Conservation (phyloP, 2,113 vertebrate genomes). For the Takifugu bimaculatus region DNA sequence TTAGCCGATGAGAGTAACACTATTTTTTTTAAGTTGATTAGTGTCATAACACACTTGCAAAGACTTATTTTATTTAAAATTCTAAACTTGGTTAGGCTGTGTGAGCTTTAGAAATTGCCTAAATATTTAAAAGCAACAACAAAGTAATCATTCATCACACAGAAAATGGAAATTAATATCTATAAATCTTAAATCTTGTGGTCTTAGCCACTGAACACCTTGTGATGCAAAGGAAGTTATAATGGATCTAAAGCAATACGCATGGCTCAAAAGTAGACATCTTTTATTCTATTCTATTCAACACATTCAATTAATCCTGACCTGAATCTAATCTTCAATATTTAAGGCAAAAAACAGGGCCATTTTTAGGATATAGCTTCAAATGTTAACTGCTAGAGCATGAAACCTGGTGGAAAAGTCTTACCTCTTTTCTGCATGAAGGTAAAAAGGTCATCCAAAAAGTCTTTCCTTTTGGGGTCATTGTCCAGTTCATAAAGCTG, state of each 20-base stretch:
- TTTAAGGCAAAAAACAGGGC: background rate
- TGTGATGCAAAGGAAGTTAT: no score
- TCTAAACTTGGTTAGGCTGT: no score
- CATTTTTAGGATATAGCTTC: no score
- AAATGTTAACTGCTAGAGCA: background rate
- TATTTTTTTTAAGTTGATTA: slow-evolving; percentile 24
- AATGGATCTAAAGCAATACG: no score
- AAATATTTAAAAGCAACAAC: background rate
- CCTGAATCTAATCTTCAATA: background rate
- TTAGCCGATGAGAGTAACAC: slow-evolving; percentile 38
- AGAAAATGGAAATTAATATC: slow-evolving; percentile 32
- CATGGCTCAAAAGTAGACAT: no score
- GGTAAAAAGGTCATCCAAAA: slow-evolving; percentile 94
- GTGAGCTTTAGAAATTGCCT: background rate
- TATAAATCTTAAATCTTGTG: slow-evolving; percentile 18
- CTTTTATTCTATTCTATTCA: no score
- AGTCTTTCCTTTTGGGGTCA: slow-evolving; percentile 93
- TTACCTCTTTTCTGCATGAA: slow-evolving; percentile 98
- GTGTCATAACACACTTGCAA: slow-evolving; percentile 2
- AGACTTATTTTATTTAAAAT: background rate
- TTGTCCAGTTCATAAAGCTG: slow-evolving; percentile 93
- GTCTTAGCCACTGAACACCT: no score
- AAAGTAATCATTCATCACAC: slow-evolving; percentile 4
- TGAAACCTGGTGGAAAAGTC: background rate
- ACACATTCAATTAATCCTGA: no score